Evolutionary conservation across 2,113 vertebrate genomes (phyloP).

Genomic region (Ellobius talpinus): DNA sequence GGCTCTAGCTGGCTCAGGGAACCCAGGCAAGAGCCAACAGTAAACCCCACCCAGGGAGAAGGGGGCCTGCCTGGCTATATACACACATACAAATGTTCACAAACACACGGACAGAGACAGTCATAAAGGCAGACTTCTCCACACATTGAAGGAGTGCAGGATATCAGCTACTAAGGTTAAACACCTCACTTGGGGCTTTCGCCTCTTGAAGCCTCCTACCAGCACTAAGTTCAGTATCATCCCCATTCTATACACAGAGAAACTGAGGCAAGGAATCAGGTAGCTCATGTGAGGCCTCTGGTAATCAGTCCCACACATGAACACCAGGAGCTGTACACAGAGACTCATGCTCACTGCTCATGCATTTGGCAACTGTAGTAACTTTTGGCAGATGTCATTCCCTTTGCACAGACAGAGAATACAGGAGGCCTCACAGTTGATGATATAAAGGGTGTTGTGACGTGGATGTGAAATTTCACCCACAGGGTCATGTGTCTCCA

Average conservation of each 20-base stretch:
- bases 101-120: background rate
- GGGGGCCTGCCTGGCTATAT: constrained; percentile 22
- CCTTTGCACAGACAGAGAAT: constrained; percentile 17
- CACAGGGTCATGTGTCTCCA: background rate
- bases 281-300: background rate
- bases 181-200: background rate
- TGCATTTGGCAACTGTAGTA: background rate
- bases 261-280: background rate
- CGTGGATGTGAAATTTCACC: background rate
- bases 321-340: background rate
- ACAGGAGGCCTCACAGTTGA: background rate
- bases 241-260: background rate
- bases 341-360: background rate
- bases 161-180: background rate
- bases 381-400: background rate
- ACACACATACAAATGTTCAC: background rate
- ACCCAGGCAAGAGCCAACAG: constrained; percentile 64
- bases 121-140: background rate
- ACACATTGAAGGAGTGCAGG: constrained; percentile 39
- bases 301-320: background rate
- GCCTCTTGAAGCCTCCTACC: background rate
- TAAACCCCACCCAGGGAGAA: constrained; percentile 64
- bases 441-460: background rate
- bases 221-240: background rate
- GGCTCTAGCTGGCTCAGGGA: constrained; percentile 70